Evolutionary conservation across 2,888 invertebrate genomes (phyloP).

Genomic region (Aplocera efformata): DNA sequence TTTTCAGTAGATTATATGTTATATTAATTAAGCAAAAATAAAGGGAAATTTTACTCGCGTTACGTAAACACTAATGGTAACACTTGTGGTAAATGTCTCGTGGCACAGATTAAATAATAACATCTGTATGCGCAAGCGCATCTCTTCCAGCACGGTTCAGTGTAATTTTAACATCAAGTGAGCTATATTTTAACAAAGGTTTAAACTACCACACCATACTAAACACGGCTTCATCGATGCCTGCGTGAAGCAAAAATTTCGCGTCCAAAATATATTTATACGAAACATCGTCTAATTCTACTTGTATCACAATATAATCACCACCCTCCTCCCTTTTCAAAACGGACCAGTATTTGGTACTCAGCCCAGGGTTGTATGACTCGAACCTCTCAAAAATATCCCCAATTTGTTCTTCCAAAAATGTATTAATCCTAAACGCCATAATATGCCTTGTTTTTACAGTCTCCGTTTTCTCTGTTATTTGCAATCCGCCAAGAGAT

Average conservation of each 20-base stretch:
- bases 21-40: too few species aligned
- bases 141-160: too few species aligned
- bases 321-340: conserved; percentile 18
- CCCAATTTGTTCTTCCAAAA: conserved; percentile 28
- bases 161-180: too few species aligned
- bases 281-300: conserved; percentile 42
- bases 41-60: too few species aligned
- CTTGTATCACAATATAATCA: conserved; percentile 28
- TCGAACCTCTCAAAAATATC: conserved; percentile 41
- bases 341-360: conserved; percentile 40
- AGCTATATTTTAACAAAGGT: too few species aligned
- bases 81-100: too few species aligned
- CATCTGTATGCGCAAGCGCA: too few species aligned
- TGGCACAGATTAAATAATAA: too few species aligned
- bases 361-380: conserved; percentile 42
- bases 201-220: conserved; percentile 29
- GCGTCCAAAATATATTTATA: conserved; percentile 38
- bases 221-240: conserved; percentile 49
- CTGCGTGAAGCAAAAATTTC: conserved; percentile 42
- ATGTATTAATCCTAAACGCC: conserved; percentile 37
- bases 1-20: too few species aligned
- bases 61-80: too few species aligned
- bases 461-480: neutral
- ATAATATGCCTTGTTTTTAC: conserved; percentile 26
- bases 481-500: conserved; percentile 3